Base-by-base conservation (phyloP, 2,888 invertebrate genomes). In the Anthoptus insignis region DNA sequence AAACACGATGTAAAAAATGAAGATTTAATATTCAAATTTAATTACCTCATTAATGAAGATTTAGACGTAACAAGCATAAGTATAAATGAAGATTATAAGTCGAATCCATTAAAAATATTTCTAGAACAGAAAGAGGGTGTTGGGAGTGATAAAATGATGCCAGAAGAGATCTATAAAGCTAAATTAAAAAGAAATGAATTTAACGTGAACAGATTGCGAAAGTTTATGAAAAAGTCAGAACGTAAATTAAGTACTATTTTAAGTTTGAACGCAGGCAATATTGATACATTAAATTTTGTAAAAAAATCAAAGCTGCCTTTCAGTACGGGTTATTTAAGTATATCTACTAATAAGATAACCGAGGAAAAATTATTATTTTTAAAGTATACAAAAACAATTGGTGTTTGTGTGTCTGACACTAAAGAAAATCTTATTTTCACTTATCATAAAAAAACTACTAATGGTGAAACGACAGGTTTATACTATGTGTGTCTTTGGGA, bases 91-190 rank as follows among this genome's bases (percentile, higher is more conserved):
- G 76, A 73, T 70, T 91, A 89, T 54, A 82, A 78, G 72, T 73
- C 65, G 0, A 84, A 90, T 79, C 87, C 89, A 0, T 71, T 93
- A 34, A 76, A 89, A 52, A 80, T 91, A 50, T 88, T 79, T 71
- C 82, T 93, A n/a, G 91, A 93, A 74, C 92, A 93, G 63, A 91
- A 84, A 82, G 77, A 90, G 80, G 93, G 91, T 67, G 89, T 77
- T 6, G 91, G 93, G 1, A 60, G 74, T 1, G 81, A 82, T 27
- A 74, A 80, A 78, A 84, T 89, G 77, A 77, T 91, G 76, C 85
- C 88, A 70, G 81, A 83, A 56, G 82, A 84, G 63, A 80, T 63
- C 5, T 92, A 90, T 45, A 82, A 84, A 73, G 68, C 71, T 0
- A 90, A 87, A 78, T 73, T 90, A 71, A 86, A 83, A 70, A 79